Conservation (phyloP, 2,797 vertebrate species). For the Cephalopachus bancanus region DNA sequence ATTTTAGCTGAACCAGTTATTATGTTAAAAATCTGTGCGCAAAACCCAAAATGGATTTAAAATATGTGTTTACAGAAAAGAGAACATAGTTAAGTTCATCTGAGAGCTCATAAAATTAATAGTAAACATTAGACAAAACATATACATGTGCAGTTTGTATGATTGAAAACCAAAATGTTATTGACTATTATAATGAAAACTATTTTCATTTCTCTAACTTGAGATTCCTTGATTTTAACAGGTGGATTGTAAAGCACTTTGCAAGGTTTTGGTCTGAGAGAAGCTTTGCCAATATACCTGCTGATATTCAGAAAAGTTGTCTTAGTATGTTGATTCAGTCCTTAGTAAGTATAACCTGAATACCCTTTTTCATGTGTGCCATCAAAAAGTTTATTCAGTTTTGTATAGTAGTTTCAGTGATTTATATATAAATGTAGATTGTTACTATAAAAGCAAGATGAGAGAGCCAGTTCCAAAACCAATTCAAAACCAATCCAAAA, state of each 20-base stretch:
- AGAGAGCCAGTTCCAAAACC: neutral
- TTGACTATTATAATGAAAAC: slow-evolving; percentile 42
- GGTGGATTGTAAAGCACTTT: slow-evolving; percentile 96
- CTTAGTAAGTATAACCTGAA: slow-evolving; percentile 91
- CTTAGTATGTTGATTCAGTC: slow-evolving; percentile 91
- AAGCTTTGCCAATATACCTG: slow-evolving; percentile 94
- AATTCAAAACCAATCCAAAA: neutral
- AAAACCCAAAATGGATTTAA: slow-evolving; percentile 6
- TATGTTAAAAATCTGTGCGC: slow-evolving; percentile 57
- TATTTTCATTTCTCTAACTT: slow-evolving; percentile 69
- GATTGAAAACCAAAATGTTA: slow-evolving; percentile 69
- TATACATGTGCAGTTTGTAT: slow-evolving; percentile 20
- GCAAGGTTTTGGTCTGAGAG: slow-evolving; percentile 96
- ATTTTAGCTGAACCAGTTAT: slow-evolving; percentile 31
- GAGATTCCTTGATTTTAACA: slow-evolving; percentile 83
- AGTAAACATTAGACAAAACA: neutral
- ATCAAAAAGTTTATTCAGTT: slow-evolving; percentile 64
- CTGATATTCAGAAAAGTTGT: slow-evolving; percentile 94
- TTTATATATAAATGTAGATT: slow-evolving; percentile 23
- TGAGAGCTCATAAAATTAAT: slow-evolving; percentile 49
- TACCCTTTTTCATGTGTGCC: slow-evolving; percentile 54
- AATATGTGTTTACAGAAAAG: slow-evolving; percentile 45
- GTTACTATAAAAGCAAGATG: slow-evolving; percentile 41
- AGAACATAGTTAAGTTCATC: neutral
- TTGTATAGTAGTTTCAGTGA: slow-evolving; percentile 4